Base-by-base conservation (phyloP, 2,797 vertebrate species). In the Chiroxiphia lanceolata region DNA sequence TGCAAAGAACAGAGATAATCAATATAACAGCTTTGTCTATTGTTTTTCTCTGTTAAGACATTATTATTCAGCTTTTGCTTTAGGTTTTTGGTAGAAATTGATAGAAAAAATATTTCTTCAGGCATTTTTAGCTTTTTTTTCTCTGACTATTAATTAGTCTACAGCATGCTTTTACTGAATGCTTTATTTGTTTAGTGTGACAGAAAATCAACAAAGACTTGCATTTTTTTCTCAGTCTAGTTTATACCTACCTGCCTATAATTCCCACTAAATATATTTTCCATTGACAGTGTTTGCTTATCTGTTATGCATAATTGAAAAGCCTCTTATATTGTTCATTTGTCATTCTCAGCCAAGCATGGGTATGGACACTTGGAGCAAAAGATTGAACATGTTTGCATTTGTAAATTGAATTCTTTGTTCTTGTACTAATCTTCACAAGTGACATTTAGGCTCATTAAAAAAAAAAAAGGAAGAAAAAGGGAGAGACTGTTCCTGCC, bases 131-230 rank as follows among this genome's bases (percentile, higher is more conserved):
- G 34, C 3, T 31, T 61, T 50, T 54, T 48, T 68, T 21, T 8
- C 54, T 61, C 38, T 86, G 51, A 65, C 22, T 86, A 36, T 87
- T 81, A 71, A 81, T 93, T 91, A 82, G 6, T n/a, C 21, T 36
- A 42, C 56, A 56, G 16, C 10, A 74, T 50, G 8, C 12, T 77
- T 85, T 83, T 83, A 76, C 53, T 87, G 56, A 82, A 71, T 77
- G 13, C 16, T 84, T 93, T 34, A 31, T 87, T 64, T 77, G 16
- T 87, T 82, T 68, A 68, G 34, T 23, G 56, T 53, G 53, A 60
- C 57, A 81, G 87, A 89, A 94, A 89, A 94, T 93, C 87, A 75
- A 71, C 76, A 83, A 81, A 87, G 38, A 9, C 60, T 71, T 59
- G n/a, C 33, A 61, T 87, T 88, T 83, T 89, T 5, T 69, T 90